Evolutionary conservation across 2,797 vertebrate genomes (phyloP), one percentile per base, ranked within the genome.

Genomic region (Lepilemur septentrionalis): DNA sequence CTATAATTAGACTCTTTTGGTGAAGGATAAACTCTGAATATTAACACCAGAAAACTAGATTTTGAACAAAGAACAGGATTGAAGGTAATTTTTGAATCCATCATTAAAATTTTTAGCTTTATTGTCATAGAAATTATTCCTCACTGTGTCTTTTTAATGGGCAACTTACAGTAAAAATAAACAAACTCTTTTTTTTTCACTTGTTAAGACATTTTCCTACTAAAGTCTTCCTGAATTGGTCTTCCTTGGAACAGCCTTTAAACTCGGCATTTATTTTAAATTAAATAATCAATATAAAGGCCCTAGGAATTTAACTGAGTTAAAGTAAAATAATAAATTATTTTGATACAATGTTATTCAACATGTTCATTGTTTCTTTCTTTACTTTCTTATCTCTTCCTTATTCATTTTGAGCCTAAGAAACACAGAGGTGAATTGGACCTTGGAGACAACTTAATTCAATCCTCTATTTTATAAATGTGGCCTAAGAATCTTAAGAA

Each of bases 11-110:
- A 96, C 73, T 92, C 65, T 89, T 81, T 90, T 89, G 86, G 82
- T 89, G 43, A 95, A 92, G 57, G 85, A 95, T 67, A 96, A 82
- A 96, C 89, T 95, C 78, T 97, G 95, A 97, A 97, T 97, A 93
- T 89, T 95, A 97, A 97, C 91, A 52, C 32, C 30, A 89, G 78
- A 89, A 94, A 80, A 93, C 59, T 70, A 70, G 28, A 96, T 92
- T 97, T 95, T 94, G 59, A 95, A 91, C 43, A 89, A 97, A 92
- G 92, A 75, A 55, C 41, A 83, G 23, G 41, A 50, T 50, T 7
- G n/a, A 94, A 89, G 52, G 43, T 22, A 83, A 92, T 76, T 96
- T 91, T 83, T 32, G 35, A 94, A 82, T 79, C 38, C 22, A 50
- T 83, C 59, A 50, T 72, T 93, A 28, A 2, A 23, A 17, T 83